Conservation (phyloP, 2,113 vertebrate species). For the Narcine bancroftii region DNA sequence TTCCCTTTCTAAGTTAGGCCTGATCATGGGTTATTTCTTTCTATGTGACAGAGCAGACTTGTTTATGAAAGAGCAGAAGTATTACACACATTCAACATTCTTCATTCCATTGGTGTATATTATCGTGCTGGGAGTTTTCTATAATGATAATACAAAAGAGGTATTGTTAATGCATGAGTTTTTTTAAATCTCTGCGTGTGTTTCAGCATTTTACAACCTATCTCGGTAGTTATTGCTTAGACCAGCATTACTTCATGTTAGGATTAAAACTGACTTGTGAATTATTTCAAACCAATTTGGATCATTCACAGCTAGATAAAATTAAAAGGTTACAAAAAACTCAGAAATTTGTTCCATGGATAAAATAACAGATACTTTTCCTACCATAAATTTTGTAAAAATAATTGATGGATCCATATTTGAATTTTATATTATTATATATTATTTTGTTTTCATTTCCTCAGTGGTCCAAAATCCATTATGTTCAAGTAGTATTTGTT, state of each 20-base stretch:
- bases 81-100: slow-evolving; percentile 91
- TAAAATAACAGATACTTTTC: no score
- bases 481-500: neutral
- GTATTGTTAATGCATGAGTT: slow-evolving; percentile 55
- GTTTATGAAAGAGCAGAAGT: slow-evolving; percentile 98
- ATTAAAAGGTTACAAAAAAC: neutral
- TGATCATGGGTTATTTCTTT: slow-evolving; percentile 97
- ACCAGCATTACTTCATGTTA: neutral
- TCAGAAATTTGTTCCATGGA: neutral
- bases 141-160: slow-evolving; percentile 91
- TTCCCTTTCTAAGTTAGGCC: slow-evolving; percentile 79
- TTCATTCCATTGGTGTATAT: slow-evolving; percentile 92
- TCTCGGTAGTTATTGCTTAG: neutral
- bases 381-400: neutral
- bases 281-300: neutral
- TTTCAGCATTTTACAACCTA: neutral
- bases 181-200: no score
- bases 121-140: slow-evolving; percentile 88
- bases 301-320: neutral
- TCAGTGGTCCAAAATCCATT: neutral
- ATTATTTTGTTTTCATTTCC: no score
- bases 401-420: neutral
- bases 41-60: slow-evolving; percentile 88
- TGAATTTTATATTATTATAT: neutral
- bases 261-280: neutral